Base-by-base conservation (phyloP, 2,888 invertebrate species). In the Dolichopus griseipennis region DNA sequence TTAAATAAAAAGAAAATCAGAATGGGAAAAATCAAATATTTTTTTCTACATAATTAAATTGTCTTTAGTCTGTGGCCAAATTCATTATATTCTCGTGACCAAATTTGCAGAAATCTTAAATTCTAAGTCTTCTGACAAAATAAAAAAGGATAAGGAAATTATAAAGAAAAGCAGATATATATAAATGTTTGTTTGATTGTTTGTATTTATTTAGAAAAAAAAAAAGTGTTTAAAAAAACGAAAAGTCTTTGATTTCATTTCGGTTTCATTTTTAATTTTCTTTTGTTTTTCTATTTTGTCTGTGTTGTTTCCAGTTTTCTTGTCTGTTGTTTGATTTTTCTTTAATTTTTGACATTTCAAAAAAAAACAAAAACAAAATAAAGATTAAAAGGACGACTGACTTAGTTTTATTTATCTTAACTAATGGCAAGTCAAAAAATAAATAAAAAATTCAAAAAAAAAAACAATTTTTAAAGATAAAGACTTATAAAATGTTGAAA, bases 11-110 rank as follows among this genome's bases (percentile, higher is more conserved):
- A 15, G 10, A 12, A 43, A 43, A 15, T 43, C 43, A 9, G 15
- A 52, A 52, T 27, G 52, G 6, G 15, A 52, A 52, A 52, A 52
- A 52, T 6, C 18, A 43, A 43, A 27, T 27, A 27, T 27, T 27
- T 27, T 27, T n/a, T 52, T 52, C 18, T 52, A 18, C 15, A 52
- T 52, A 52, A 52, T 52, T 52, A 52, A 52, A 52, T 52, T 52
- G 52, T 52, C 52, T 15, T 52, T 52, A 12, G 52, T 52, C 52
- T 52, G 8, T 52, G 52, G 52, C 52, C 52, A 52, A 52, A 52
- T 12, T 52, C 52, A 52, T 52, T 52, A 52, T 52, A 52, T 43
- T 43, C 52, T 52, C 52, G 52, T 52, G 52, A 52, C 52, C 52
- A 18, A 52, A 52, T 52, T 52, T 52, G 18, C 52, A 15, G 52